Conservation (phyloP, 2,888 invertebrate species). For the Andrena praecox region DNA sequence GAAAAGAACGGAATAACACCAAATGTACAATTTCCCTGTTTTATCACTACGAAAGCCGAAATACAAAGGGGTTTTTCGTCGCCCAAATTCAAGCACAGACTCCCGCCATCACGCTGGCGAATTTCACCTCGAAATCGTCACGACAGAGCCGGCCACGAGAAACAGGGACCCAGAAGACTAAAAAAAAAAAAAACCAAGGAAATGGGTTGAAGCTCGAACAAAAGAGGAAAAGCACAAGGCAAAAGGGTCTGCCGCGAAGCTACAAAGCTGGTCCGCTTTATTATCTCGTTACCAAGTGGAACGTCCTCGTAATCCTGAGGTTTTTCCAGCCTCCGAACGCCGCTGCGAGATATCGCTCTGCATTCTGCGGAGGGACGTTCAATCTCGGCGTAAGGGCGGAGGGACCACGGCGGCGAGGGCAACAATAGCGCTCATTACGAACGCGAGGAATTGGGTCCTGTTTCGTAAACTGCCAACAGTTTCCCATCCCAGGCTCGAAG, state of each 20-base stretch:
- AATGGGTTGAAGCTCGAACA: background rate
- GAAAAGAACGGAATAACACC: no score
- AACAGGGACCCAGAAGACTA: background rate
- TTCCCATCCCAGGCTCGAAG: conserved; percentile 30
- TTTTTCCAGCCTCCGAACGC: conserved; percentile 45
- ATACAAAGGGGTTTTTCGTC: conserved; percentile 16
- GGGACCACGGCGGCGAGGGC: conserved; percentile 18
- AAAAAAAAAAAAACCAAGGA: conserved; percentile 13
- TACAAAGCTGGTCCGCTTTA: conserved; percentile 75
- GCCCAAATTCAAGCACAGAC: background rate
- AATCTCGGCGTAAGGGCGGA: conserved; percentile 47
- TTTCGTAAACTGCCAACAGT: conserved; percentile 69
- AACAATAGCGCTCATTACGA: conserved; percentile 79
- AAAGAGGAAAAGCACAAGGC: conserved; percentile 20
- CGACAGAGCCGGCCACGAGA: conserved; percentile 8
- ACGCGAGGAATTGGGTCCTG: conserved; percentile 72
- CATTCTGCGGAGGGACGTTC: conserved; percentile 50
- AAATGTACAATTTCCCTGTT: no score
- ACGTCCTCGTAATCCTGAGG: conserved; percentile 72
- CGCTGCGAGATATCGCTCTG: conserved; percentile 44
- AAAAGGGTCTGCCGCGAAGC: conserved; percentile 65
- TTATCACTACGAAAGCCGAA: background rate
- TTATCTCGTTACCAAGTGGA: conserved; percentile 76
- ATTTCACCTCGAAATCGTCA: conserved; percentile 25
- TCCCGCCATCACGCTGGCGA: background rate